Conservation (phyloP, 2,888 invertebrate species). For the Cactoblastis cactorum region DNA sequence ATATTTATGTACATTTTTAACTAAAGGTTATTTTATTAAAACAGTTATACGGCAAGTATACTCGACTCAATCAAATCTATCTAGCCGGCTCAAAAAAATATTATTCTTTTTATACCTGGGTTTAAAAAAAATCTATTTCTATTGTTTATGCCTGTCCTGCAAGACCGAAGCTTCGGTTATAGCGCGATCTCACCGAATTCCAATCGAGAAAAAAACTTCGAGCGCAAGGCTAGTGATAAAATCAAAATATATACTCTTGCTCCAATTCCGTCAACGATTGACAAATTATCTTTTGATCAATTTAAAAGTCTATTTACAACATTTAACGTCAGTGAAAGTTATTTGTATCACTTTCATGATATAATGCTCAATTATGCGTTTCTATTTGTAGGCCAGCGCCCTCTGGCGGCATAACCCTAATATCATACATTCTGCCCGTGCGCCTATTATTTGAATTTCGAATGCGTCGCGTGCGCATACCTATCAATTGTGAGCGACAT, state of each 20-base stretch:
- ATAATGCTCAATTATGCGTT: constrained; percentile 19
- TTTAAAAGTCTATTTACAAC: background rate
- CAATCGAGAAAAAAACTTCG: no score
- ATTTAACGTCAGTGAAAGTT: constrained; percentile 11
- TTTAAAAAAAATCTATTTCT: no score
- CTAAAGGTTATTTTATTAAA: no score
- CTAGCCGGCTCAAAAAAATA: no score
- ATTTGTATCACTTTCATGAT: constrained; percentile 16
- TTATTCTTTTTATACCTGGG: no score
- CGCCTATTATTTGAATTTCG: constrained; percentile 37
- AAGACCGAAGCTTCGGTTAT: no score
- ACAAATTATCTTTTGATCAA: constrained; percentile 8
- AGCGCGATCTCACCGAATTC: no score
- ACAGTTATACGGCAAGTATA: no score
- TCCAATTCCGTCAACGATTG: background rate
- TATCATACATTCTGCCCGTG: constrained; percentile 32
- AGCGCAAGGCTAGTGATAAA: background rate
- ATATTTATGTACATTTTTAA: no score
- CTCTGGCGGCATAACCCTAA: constrained; percentile 38
- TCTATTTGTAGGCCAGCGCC: constrained; percentile 31
- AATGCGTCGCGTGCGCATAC: constrained; percentile 27
- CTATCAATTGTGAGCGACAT: constrained; percentile 15
- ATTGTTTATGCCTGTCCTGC: no score
- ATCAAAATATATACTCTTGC: background rate
- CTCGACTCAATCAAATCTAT: no score